Base-by-base conservation (phyloP, 2,888 invertebrate genomes). In the Acholoe squamosa region DNA sequence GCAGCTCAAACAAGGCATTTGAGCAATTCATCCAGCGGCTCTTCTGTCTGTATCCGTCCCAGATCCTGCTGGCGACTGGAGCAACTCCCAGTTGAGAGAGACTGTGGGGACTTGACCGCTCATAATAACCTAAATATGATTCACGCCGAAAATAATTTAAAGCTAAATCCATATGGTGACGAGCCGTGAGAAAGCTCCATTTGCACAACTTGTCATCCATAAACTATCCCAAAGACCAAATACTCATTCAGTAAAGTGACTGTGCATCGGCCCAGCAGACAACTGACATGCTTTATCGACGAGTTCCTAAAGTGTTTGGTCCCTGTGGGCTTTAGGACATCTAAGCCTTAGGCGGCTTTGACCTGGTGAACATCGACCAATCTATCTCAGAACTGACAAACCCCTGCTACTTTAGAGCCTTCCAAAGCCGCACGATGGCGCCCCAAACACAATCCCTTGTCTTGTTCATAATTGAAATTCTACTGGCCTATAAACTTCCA, bases 161-260 rank as follows among this genome's bases (percentile, higher is more conserved):
- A 76, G 76, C 14, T 76, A 76, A 28, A 76, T 76, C 76, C 31
- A 76, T 76, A 76, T 28, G 25, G 31, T 14, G 76, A 76, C 25
- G 31, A 31, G 76, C 19, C 76, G 76, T 76, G 76, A 76, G 25
- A 25, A 76, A 76, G 76, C 25, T 7, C 5, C 76, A 31, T 28
- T 31, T 31, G 76, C 76, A 14, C 76, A 1, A 22, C 80, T 80
- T 43, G 80, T 33, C 80, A n/a, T 43, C 25, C 34, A 71, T 80
- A 80, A 80, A 80, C 80, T 43, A n/a, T 33, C 34, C 22, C 14
- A 34, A 33, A 34, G 80, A 80, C 34, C 19, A 19, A 33, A 54
- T 54, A 86, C 56, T 86, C 86, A 86, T 86, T 86, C 86, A 31
- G 25, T 28, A 54, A 86, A 86, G 86, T 86, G 86, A 54, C 54